These are phyloP conservation scores for Myiopsitta monachus DNA, from an alignment of 2,113 vertebrate species.

Conservation along the genomic window DNA sequence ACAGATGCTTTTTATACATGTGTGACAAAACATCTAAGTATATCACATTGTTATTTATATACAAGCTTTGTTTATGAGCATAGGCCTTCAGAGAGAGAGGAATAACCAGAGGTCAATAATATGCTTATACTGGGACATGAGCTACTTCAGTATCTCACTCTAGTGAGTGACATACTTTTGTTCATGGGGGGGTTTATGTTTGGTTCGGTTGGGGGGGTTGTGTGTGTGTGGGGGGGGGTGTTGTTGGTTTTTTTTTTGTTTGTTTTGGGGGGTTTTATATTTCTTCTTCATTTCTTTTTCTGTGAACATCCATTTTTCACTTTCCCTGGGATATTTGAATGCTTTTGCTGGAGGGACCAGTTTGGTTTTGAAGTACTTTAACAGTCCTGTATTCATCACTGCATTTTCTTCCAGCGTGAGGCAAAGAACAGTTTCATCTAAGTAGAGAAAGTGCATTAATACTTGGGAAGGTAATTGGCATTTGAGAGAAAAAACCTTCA, in stretches of 20 bases:
- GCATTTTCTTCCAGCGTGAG: not conserved
- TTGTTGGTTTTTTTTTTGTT: not conserved
- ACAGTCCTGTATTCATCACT: not conserved
- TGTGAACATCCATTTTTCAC: not conserved
- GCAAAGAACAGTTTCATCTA: not conserved
- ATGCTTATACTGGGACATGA: not conserved
- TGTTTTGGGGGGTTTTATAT: too few species aligned
- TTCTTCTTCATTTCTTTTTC: fast-evolving
- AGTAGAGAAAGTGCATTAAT: not conserved
- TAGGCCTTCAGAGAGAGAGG: not conserved
- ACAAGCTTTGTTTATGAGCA: not conserved
- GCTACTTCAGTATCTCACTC: not conserved
- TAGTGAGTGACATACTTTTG: not conserved
- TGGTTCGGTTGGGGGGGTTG: not conserved
- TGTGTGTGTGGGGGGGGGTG: too few species aligned
- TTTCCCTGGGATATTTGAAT: not conserved
- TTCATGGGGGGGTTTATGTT: fast-evolving
- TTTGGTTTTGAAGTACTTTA: not conserved
- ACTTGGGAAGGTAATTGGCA: not conserved
- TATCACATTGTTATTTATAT: not conserved
- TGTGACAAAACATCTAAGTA: not conserved
- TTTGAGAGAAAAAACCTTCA: not conserved
- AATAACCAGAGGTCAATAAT: not conserved
- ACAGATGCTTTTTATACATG: not conserved
- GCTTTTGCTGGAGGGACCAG: not conserved